Evolutionary conservation across 2,797 vertebrate genomes (phyloP).

Genomic region (Echeneis naucrates): DNA sequence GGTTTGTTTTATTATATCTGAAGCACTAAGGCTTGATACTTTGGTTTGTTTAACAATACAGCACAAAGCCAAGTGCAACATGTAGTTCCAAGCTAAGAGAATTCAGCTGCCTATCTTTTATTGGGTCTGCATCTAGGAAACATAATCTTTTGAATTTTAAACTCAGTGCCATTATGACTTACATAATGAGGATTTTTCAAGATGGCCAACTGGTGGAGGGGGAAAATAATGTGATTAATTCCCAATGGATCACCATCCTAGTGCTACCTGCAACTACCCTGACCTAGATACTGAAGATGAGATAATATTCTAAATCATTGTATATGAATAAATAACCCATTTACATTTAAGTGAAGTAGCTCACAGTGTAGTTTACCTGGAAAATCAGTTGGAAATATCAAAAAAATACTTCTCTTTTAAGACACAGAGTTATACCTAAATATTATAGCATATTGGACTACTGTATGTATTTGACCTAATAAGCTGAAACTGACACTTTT

Average conservation of each 20-base stretch:
- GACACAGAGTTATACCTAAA: background rate
- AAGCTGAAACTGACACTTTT: background rate
- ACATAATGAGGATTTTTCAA: slow-evolving; percentile 40
- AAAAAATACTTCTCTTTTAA: background rate
- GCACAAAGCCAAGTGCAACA: no score
- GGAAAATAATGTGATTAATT: slow-evolving; percentile 48
- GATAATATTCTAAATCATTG: slow-evolving; percentile 18
- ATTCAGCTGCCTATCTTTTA: background rate
- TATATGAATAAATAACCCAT: slow-evolving; percentile 50
- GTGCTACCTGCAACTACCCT: slow-evolving; percentile 55
- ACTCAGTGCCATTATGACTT: slow-evolving; percentile 13
- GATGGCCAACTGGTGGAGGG: slow-evolving; percentile 3
- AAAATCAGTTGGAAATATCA: background rate
- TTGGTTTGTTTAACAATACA: background rate
- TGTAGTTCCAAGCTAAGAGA: background rate
- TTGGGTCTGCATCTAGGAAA: background rate
- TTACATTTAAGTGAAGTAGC: slow-evolving; percentile 16
- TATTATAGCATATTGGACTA: background rate
- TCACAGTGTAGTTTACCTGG: background rate
- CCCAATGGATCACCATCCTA: slow-evolving; percentile 43
- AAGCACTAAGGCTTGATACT: background rate
- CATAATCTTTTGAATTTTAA: slow-evolving; percentile 25
- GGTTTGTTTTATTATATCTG: background rate
- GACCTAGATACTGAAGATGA: slow-evolving; percentile 70
- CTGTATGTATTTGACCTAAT: background rate